Conservation (phyloP, 1,140 invertebrate genomes). For the Drosophila paulistorum region DNA sequence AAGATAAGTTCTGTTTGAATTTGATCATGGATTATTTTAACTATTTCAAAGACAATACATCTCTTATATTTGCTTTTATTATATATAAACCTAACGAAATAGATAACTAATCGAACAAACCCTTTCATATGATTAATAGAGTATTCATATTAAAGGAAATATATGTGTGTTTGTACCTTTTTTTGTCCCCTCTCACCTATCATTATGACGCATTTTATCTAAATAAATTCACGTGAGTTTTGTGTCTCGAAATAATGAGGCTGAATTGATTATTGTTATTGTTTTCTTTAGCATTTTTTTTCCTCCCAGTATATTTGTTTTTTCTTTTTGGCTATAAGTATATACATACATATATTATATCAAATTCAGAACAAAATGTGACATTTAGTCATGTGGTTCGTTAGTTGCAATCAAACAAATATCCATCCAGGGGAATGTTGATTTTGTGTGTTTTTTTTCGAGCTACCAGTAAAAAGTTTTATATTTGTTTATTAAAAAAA, state of each 20-base stretch:
- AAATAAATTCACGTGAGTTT: slow-evolving; percentile 60
- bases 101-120: neutral
- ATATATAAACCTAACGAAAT: neutral
- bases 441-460: slow-evolving; percentile 26
- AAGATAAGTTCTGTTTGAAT: no score
- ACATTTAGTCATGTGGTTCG: slow-evolving; percentile 63
- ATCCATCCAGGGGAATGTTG: slow-evolving; percentile 34
- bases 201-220: slow-evolving; percentile 60
- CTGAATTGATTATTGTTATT: slow-evolving; percentile 55
- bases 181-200: slow-evolving; percentile 21
- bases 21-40: no score
- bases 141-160: slow-evolving; percentile 1
- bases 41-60: no score
- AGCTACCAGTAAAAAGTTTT: slow-evolving; percentile 36
- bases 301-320: slow-evolving; percentile 24
- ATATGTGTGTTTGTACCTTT: slow-evolving; percentile 7
- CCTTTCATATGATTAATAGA: neutral
- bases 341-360: neutral
- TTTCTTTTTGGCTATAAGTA: slow-evolving; percentile 12
- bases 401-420: slow-evolving; percentile 61
- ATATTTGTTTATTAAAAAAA: slow-evolving; percentile 35
- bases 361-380: slow-evolving; percentile 48
- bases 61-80: no score
- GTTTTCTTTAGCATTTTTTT: slow-evolving; percentile 34
- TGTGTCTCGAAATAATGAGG: slow-evolving; percentile 55